Evolutionary conservation across 2,888 invertebrate genomes (phyloP), one percentile per base, ranked within the genome.

Genomic region (Rhimphoctona megacephalus): DNA sequence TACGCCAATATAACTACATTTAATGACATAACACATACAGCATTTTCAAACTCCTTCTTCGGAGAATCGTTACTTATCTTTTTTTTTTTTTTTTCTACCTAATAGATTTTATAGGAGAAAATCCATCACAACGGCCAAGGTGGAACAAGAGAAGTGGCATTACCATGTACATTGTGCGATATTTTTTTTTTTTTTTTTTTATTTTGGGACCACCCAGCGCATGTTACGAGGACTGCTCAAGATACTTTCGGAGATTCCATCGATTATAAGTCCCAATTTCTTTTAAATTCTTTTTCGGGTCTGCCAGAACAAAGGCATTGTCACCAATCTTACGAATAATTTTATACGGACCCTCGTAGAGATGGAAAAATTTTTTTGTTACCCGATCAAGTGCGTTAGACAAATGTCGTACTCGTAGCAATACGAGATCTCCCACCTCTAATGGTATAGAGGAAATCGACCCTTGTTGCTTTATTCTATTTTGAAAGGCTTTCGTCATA

Each of bases 341-440:
- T 2, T 25, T 4, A 36, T 77, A 85, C 6, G 85, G 85, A 17
- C 85, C 81, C 22, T 85, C 64, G 9, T 64, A 85, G n/a, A 85
- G 76, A 25, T 85, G 77, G 57, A 85, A 85, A 57, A 81, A 76
- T 33, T 81, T 85, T 39, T 79, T 61, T 1, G 70, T 83, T 0
- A 74, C 67, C 0, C 17, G 17, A 36, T 74, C 80, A 0, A 70
- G 6, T 1, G 77, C 76, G 19, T 57, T 85, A 0, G 78, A 85
- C 25, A 72, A 19, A 77, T 85, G 76, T 43, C 61, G 72, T 1
- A 77, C 77, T n/a, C 66, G 46, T 2, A 85, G n/a, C 14, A 82
- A 25, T 6, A 85, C 85, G 8, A 74, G 30, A 54, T 85, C 85
- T 22, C 81, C 78, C 11, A 69, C 69, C 0, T 30, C 25, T 3